Base-by-base conservation (phyloP, 2,888 invertebrate genomes). In the Strigamia transsilvanica region DNA sequence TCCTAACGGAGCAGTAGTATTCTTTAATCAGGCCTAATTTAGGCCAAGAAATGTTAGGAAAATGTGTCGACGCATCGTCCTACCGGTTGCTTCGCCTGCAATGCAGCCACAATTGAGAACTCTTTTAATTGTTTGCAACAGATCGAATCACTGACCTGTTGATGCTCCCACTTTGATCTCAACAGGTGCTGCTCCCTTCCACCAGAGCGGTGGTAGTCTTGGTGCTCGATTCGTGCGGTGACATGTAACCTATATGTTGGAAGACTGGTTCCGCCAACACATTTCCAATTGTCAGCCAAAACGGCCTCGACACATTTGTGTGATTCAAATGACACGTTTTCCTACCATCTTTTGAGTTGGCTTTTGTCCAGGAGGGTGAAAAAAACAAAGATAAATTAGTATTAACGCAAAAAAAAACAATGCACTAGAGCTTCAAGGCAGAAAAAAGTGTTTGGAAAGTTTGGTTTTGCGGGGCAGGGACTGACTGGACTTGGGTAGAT, bases 281-380 rank as follows among this genome's bases (percentile, higher is more conserved):
- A 73, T 81, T 81, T 27, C 81, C 81, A 66, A 81, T 42, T 81
- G 81, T 81, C 32, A 81, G 66, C 81, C 81, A 81, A 81, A 81
- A 81, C 61, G 81, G 81, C 81, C 81, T 81, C 61, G 81, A 81
- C 38, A 81, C 41, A 81, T 81, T 81, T 81, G 81, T 61, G 81
- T 81, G 81, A 66, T 81, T 61, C 61, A 66, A 81, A 81, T 81
- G 81, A 81, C 81, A 81, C 66, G 81, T 66, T 81, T 81, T 81
- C 61, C 81, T 81, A 81, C 81, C 81, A 81, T 81, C 81, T 81
- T 81, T 81, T 66, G 81, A 38, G 81, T 61, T 81, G 81, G 81
- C 81, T 81, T 81, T 66, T 66, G 38, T 46, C 18, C 66, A 81
- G 41, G 80, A 23, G n/a, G 81, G 79, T 27, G 81, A 81, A 81